A percentile compares a stretch with the other conserved stretches of the same genome.
These are phyloP conservation scores for Antrozous pallidus DNA, from an alignment of 2,797 vertebrate genomes.

Conservation along the genomic window DNA sequence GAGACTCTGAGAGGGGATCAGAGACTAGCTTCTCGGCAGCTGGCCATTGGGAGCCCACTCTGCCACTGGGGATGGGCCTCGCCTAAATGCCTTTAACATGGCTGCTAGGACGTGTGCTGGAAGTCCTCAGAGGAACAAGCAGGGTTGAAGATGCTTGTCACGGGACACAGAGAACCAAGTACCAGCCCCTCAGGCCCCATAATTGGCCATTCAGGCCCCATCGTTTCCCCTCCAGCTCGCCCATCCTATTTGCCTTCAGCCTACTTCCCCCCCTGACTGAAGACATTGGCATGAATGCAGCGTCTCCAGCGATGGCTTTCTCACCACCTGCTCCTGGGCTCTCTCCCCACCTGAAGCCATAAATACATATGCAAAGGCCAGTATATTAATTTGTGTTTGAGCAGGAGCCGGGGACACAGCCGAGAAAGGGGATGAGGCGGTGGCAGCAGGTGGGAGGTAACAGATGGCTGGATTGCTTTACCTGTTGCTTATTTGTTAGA, in stretches of 20 bases:
- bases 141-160: background rate
- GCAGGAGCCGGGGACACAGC: slow-evolving; percentile 7
- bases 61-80: background rate
- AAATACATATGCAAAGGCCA: slow-evolving; percentile 71
- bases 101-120: accelerated
- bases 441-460: background rate
- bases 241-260: slow-evolving; percentile 33
- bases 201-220: background rate
- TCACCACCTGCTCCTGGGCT: slow-evolving; percentile 65
- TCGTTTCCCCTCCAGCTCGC: background rate
- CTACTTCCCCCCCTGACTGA: background rate
- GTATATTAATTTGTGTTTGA: slow-evolving; percentile 69
- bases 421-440: slow-evolving; percentile 52
- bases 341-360: slow-evolving; percentile 64
- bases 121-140: background rate
- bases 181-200: background rate
- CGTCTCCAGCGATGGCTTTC: slow-evolving; percentile 9
- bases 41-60: background rate
- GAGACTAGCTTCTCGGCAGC: background rate
- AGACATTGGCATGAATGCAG: slow-evolving; percentile 49
- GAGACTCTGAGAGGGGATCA: background rate
- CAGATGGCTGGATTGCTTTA: slow-evolving; percentile 70
- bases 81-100: background rate
- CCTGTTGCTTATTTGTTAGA: slow-evolving; percentile 71
- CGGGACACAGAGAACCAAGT: background rate